Evolutionary conservation across 2,113 vertebrate genomes (phyloP).

Genomic region (Platycercus adscitus): DNA sequence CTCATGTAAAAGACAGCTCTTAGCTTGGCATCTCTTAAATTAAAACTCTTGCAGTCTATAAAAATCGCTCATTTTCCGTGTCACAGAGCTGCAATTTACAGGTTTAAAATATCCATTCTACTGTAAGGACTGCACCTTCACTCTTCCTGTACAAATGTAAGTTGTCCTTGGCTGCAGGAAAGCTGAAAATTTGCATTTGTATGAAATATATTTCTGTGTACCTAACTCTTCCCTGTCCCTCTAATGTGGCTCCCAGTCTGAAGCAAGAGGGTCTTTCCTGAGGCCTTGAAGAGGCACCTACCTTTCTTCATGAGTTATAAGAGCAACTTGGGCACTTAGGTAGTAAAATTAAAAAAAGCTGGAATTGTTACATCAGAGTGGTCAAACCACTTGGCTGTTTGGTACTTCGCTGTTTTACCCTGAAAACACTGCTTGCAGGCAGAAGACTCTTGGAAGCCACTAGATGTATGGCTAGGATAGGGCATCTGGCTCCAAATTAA

Average conservation of each 20-base stretch:
- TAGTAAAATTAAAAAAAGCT: background rate
- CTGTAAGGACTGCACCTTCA: background rate
- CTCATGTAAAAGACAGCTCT: background rate
- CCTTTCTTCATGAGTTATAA: background rate
- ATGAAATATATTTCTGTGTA: background rate
- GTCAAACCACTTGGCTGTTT: background rate
- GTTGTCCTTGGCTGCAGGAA: background rate
- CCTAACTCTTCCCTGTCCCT: background rate
- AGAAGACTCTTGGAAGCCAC: background rate
- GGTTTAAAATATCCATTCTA: background rate
- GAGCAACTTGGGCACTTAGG: background rate
- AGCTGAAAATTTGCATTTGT: background rate
- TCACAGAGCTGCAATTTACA: background rate
- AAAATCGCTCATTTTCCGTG: background rate
- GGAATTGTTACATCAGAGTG: background rate
- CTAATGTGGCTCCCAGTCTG: background rate
- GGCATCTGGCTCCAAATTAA: background rate
- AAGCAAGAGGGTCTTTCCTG: background rate
- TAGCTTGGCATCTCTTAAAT: background rate
- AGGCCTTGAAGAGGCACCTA: background rate
- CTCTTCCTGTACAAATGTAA: background rate
- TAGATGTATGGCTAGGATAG: background rate
- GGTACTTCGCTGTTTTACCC: background rate
- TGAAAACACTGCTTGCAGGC: background rate
- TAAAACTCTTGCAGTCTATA: background rate